phyloP scores from a whole-genome alignment of 92 coral and sea anemone species.

The Paragorgia papillata region DNA sequence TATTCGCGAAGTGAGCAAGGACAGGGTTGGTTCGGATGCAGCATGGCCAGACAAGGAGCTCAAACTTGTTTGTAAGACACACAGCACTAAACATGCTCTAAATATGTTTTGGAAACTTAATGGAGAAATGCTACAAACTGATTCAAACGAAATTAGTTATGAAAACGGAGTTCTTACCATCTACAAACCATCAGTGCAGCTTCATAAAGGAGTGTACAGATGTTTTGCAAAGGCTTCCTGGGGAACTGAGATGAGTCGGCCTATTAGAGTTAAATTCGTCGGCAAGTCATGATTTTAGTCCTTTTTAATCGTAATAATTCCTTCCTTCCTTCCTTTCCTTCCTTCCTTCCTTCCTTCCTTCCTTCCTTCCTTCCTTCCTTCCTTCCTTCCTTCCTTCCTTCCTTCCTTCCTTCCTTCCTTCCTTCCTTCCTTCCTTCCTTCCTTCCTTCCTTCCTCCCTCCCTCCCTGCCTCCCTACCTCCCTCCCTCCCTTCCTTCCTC shows the following conservation, averaged over 20 bases:
- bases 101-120: background rate
- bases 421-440: constrained; percentile 1
- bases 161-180: background rate
- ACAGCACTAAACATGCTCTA: background rate
- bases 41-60: background rate
- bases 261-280: background rate
- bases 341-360: no score
- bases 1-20: background rate
- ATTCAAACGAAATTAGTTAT: background rate
- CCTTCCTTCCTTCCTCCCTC: constrained; percentile 3
- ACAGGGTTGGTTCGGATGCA: background rate
- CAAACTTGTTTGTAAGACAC: background rate
- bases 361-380: background rate
- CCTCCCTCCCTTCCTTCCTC: constrained; percentile 11
- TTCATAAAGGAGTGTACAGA: background rate
- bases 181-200: background rate
- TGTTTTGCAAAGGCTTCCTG: background rate
- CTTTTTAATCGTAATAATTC: no score
- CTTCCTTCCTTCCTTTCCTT: no score
- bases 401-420: background rate
- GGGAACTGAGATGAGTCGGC: constrained; percentile 21
- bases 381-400: background rate
- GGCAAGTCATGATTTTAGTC: no score
- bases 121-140: no score
- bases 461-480: constrained; percentile 1